Percentiles rank a stretch among this genome's conserved stretches.
phyloP scores from a whole-genome alignment of 2,797 vertebrate genomes.

The Enteromius treurensis region DNA sequence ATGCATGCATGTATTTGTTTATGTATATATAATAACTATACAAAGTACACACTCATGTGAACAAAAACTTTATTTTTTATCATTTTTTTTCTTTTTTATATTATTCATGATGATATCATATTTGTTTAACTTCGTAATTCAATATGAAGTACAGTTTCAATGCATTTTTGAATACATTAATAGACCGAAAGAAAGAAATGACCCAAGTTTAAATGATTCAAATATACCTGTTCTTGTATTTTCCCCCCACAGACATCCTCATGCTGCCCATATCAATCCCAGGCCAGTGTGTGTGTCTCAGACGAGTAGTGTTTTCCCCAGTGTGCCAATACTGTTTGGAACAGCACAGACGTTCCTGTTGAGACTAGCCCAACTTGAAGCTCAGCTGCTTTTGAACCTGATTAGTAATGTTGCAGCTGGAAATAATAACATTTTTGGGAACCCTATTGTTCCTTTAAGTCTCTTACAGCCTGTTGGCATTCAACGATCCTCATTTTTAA shows the following conservation, averaged over 20 bases:
- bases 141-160: background rate
- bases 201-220: background rate
- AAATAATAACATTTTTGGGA: background rate
- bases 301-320: slow-evolving; percentile 10
- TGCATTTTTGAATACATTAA: background rate
- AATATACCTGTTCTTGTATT: background rate
- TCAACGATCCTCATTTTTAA: slow-evolving; percentile 14
- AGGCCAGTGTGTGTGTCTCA: slow-evolving; percentile 6
- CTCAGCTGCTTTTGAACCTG: slow-evolving; percentile 44
- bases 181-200: background rate
- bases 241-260: background rate
- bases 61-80: background rate
- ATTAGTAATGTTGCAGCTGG: slow-evolving; percentile 26
- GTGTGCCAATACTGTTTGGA: slow-evolving; percentile 4
- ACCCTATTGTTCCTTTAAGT: slow-evolving; percentile 10
- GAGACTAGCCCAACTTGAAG: slow-evolving; percentile 42
- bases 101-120: background rate
- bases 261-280: background rate
- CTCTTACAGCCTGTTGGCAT: slow-evolving; percentile 27
- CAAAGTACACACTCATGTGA: too few species aligned
- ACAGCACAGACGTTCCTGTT: slow-evolving; percentile 27
- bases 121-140: background rate
- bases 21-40: too few species aligned
- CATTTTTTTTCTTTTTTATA: too few species aligned
- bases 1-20: too few species aligned